phyloP scores from a whole-genome alignment of 1,140 invertebrate species.

The Oncopodura yosiiana region DNA sequence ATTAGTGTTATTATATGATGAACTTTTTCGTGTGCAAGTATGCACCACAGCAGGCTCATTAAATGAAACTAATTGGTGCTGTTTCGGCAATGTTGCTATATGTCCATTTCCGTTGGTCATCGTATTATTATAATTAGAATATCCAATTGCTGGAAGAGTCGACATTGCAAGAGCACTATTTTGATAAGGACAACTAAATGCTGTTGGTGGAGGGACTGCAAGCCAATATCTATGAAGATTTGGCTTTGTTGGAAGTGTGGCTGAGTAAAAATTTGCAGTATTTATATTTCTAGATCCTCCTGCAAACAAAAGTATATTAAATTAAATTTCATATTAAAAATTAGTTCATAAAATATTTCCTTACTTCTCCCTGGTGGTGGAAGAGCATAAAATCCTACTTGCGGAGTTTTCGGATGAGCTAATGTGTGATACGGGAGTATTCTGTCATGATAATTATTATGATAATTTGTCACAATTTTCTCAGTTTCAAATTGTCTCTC shows the following conservation, averaged over 20 bases:
- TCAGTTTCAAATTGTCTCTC: conserved; percentile 2
- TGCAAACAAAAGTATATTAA: neutral
- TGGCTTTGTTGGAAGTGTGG: conserved; percentile 3
- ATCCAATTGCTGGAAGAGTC: too few species aligned
- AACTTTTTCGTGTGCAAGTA: too few species aligned
- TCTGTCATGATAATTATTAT: neutral
- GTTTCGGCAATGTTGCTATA: too few species aligned
- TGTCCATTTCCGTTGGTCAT: too few species aligned
- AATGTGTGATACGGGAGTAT: neutral
- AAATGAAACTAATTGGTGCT: too few species aligned
- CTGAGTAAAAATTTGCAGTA: neutral
- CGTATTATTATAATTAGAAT: too few species aligned
- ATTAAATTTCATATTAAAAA: neutral
- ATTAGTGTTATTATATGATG: too few species aligned
- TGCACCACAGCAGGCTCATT: too few species aligned
- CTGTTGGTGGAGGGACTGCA: neutral
- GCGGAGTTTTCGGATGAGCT: neutral
- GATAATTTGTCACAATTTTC: neutral
- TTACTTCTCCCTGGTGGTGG: neutral
- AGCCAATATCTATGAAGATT: conserved; percentile 4
- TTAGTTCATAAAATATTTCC: neutral
- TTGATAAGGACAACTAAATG: too few species aligned
- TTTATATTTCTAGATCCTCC: too few species aligned
- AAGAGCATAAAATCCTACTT: neutral
- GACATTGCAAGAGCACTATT: too few species aligned